These are phyloP conservation scores for Apogon talboti DNA, from an alignment of 2,797 vertebrate genomes.

Conservation along the genomic window DNA sequence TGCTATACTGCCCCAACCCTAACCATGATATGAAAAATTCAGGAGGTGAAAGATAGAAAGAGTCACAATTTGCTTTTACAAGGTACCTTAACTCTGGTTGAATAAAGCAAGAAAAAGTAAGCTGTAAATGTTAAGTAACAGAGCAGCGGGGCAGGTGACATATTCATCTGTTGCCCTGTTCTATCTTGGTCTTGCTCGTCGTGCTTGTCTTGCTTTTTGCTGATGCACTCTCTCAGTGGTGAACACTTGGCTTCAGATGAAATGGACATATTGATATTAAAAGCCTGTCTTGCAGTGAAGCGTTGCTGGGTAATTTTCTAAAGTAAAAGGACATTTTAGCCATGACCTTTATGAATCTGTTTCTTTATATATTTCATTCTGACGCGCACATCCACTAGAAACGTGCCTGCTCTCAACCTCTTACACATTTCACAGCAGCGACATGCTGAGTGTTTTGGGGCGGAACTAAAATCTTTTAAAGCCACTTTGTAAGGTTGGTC, in stretches of 20 bases:
- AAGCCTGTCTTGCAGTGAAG: constrained; percentile 43
- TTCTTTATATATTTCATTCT: constrained; percentile 51
- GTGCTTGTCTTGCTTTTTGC: not conserved
- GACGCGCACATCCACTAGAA: constrained; percentile 28
- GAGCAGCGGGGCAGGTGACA: not conserved
- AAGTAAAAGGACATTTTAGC: constrained; percentile 67
- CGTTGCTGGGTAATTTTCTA: constrained; percentile 54
- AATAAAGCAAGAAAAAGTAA: not conserved
- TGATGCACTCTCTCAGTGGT: constrained; percentile 5
- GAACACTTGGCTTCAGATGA: constrained; percentile 46
- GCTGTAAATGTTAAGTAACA: not conserved
- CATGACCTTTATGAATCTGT: constrained; percentile 69
- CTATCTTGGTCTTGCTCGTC: not conserved
- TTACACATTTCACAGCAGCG: constrained; percentile 41
- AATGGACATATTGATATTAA: constrained; percentile 59
- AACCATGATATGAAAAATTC: too few species aligned
- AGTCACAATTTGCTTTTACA: too few species aligned
- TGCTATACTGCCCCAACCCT: too few species aligned
- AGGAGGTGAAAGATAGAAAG: too few species aligned
- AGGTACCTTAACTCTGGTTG: too few species aligned
- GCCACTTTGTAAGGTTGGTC: constrained; percentile 71
- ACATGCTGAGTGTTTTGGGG: constrained; percentile 58
- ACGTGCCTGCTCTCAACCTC: constrained; percentile 29
- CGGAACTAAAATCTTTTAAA: constrained; percentile 77
- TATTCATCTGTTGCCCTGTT: not conserved